phyloP scores from a whole-genome alignment of 2,888 invertebrate genomes.

The Chrysolina oricalcia region DNA sequence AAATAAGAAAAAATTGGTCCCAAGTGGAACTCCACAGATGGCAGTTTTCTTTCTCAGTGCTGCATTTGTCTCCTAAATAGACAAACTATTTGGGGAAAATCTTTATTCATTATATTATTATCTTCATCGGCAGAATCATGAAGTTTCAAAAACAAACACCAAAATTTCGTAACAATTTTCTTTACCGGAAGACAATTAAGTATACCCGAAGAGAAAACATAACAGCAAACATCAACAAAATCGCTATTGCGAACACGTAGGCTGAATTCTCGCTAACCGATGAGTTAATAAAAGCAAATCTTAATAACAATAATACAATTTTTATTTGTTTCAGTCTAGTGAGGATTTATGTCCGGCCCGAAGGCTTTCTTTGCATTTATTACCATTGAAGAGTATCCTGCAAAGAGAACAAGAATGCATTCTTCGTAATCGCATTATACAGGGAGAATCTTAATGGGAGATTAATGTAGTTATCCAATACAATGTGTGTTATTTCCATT shows the following conservation, averaged over 20 bases:
- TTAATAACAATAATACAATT: slow-evolving; percentile 19
- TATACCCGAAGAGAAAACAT: slow-evolving; percentile 3
- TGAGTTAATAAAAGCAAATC: slow-evolving; percentile 15
- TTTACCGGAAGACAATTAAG: background rate
- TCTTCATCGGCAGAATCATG: too few species aligned
- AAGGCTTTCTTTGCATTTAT: slow-evolving; percentile 8
- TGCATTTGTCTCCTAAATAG: too few species aligned
- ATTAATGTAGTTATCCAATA: background rate
- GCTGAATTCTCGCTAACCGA: slow-evolving; percentile 11
- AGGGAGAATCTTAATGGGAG: background rate
- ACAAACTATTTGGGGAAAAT: too few species aligned
- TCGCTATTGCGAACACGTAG: slow-evolving; percentile 18
- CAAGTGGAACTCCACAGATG: too few species aligned
- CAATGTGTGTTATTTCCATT: background rate
- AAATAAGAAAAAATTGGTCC: too few species aligned
- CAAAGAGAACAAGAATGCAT: slow-evolving; percentile 3
- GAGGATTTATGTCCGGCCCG: slow-evolving; percentile 10
- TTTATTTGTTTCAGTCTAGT: slow-evolving; percentile 19
- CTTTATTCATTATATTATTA: too few species aligned
- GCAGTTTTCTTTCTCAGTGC: too few species aligned
- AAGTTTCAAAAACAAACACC: background rate
- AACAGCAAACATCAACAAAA: slow-evolving; percentile 12
- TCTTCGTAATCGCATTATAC: slow-evolving; percentile 2
- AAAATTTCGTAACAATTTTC: background rate
- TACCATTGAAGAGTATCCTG: slow-evolving; percentile 11